Evolutionary conservation across 1,140 invertebrate genomes (phyloP).

Genomic region (Babylonia areolata): DNA sequence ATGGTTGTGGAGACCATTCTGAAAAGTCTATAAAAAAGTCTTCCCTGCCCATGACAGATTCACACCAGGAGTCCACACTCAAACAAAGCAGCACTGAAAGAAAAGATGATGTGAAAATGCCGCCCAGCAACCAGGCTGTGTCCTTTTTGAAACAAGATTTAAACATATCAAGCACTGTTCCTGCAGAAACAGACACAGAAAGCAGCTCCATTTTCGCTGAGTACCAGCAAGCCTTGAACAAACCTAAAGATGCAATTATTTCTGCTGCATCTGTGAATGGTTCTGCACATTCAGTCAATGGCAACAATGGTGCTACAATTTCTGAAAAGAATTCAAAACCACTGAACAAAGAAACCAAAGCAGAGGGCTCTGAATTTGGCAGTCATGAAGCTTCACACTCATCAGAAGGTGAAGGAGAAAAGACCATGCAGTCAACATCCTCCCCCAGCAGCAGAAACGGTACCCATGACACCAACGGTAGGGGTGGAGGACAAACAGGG

Average conservation of each 20-base stretch:
- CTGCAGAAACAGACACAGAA: neutral
- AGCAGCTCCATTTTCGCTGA: neutral
- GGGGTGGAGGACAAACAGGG: neutral
- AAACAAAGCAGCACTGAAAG: neutral
- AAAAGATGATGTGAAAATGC: constrained; percentile 42
- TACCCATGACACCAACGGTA: neutral
- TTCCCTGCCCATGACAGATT: neutral
- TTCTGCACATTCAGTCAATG: neutral
- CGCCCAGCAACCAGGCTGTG: neutral
- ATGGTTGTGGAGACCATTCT: no score
- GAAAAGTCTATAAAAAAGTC: neutral
- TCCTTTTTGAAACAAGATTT: neutral
- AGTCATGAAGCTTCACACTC: neutral
- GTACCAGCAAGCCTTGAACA: neutral
- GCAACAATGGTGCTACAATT: neutral
- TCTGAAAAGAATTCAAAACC: no score
- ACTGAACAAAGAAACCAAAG: neutral
- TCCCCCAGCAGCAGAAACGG: neutral
- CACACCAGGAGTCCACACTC: neutral
- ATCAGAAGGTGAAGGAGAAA: neutral
- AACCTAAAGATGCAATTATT: neutral
- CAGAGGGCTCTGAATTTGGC: neutral
- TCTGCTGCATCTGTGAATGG: neutral
- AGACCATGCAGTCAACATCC: neutral
- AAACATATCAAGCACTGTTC: neutral